Base-by-base conservation (phyloP, 2,113 vertebrate species). In the Miniopterus natalensis region DNA sequence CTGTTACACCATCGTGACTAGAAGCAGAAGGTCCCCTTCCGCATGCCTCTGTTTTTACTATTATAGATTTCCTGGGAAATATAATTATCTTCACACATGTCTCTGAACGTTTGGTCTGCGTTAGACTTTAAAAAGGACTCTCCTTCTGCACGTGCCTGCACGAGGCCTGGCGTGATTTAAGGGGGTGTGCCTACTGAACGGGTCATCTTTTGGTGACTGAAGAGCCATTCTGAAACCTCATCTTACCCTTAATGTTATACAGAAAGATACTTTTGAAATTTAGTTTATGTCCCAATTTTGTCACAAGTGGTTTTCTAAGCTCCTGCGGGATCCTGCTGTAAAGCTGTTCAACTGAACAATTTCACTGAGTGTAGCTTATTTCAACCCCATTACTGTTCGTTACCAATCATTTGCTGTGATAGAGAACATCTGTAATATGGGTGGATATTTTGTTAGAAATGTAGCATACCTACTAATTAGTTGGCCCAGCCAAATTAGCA, bases 401-500 rank as follows among this genome's bases (percentile, higher is more conserved):
- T 96, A 92, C 87, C 21, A 86, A 4, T 85, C 2, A 0, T 96
- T 4, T 2, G 14, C 65, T 93, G 92, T 13, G 17, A n/a, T 84
- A 29, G 91, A 95, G 93, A 95, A 84, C 83, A 79, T 96, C 86
- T 96, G 36, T 91, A 96, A 90, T 75, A 94, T 93, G 93, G 96
- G 68, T 95, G 42, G 0, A 0, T 90, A 59, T 96, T 18, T 6
- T 97, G 81, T 71, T 90, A 59, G 93, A 88, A 97, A 88, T 84
- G n/a, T 47, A 55, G 79, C 23, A 2, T 85, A 78, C 94, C 96
- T 96, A 90, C 66, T 94, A 97, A 95, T 97, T 96, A 97, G 14
- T 1, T 83, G 84, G 90, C 65, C 85, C 77, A 90, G 94, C 77
- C 91, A 96, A 94, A 97, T 97, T 89, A 97, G 96, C 77, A 23